These are phyloP conservation scores for Drosophila gunungcola DNA, from an alignment of 1,140 invertebrate species.

Conservation along the genomic window DNA sequence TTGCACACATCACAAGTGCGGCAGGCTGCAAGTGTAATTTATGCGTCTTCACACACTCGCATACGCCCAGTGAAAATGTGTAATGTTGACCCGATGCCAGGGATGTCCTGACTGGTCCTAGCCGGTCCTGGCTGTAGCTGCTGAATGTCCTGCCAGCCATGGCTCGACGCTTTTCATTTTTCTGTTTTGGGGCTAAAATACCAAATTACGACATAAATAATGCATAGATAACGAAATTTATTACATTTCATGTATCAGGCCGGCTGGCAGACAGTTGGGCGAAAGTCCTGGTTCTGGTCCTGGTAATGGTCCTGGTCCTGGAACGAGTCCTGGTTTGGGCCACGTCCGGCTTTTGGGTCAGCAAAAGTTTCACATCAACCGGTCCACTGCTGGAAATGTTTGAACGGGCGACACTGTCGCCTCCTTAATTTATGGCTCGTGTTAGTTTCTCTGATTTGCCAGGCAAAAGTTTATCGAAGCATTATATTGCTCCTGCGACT, in stretches of 20 bases:
- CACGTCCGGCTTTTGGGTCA: constrained; percentile 48
- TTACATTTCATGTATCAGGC: constrained; percentile 82
- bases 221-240: constrained; percentile 83
- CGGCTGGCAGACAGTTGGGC: constrained; percentile 24
- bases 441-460: constrained; percentile 77
- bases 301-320: constrained; percentile 1
- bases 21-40: constrained; percentile 76
- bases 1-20: constrained; percentile 55
- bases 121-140: constrained; percentile 19
- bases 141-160: constrained; percentile 53
- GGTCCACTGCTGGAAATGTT: constrained; percentile 57
- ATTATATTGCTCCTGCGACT: constrained; percentile 22
- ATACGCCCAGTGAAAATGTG: constrained; percentile 62
- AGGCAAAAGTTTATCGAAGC: constrained; percentile 62
- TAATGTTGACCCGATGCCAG: constrained; percentile 75
- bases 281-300: constrained; percentile 24
- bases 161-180: constrained; percentile 78
- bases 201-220: constrained; percentile 84
- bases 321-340: constrained; percentile 18
- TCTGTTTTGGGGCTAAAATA: constrained; percentile 83
- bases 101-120: constrained; percentile 12
- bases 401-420: constrained; percentile 53
- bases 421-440: constrained; percentile 78
- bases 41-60: constrained; percentile 63
- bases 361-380: constrained; percentile 55